phyloP scores from a whole-genome alignment of 2,113 vertebrate species.

The Syngnathus scovelli region DNA sequence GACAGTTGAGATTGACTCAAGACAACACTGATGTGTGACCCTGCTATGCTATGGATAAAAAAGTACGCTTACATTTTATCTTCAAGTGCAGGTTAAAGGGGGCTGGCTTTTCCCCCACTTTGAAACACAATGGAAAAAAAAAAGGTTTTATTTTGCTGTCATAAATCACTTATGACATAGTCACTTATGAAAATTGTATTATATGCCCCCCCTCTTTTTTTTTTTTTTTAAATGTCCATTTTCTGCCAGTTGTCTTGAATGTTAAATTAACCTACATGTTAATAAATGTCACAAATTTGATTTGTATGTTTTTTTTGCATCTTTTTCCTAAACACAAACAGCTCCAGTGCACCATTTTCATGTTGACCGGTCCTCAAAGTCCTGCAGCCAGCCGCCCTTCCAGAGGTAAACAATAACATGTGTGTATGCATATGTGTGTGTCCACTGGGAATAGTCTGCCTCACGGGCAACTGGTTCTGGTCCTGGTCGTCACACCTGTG shows the following conservation, averaged over 20 bases:
- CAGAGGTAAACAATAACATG: slow-evolving; percentile 49
- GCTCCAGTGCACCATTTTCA: slow-evolving; percentile 13
- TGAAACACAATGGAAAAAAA: background rate
- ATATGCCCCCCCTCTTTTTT: slow-evolving; percentile 14
- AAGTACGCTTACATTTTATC: background rate
- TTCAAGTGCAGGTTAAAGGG: background rate
- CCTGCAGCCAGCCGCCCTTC: slow-evolving; percentile 14
- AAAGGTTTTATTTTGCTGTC: too few species aligned
- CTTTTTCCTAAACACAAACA: slow-evolving; percentile 1
- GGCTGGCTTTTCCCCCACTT: background rate
- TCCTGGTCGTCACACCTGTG: slow-evolving; percentile 51
- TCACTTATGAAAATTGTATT: background rate
- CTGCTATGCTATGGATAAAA: background rate
- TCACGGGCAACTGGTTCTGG: slow-evolving; percentile 18
- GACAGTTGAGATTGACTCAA: background rate
- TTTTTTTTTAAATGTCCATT: slow-evolving; percentile 21
- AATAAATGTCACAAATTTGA: slow-evolving; percentile 42
- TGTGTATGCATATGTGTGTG: slow-evolving; percentile 7
- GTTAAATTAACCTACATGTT: slow-evolving; percentile 37
- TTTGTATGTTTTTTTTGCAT: background rate
- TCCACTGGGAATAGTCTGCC: slow-evolving; percentile 9
- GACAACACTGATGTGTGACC: slow-evolving; percentile 1
- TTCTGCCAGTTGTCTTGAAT: slow-evolving; percentile 36
- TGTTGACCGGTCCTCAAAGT: slow-evolving; percentile 10
- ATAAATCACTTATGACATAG: too few species aligned